A percentile compares a stretch with the other conserved stretches of the same genome.
Evolutionary conservation across 2,797 vertebrate species (phyloP).

Genomic region (Neostethus bicornis): DNA sequence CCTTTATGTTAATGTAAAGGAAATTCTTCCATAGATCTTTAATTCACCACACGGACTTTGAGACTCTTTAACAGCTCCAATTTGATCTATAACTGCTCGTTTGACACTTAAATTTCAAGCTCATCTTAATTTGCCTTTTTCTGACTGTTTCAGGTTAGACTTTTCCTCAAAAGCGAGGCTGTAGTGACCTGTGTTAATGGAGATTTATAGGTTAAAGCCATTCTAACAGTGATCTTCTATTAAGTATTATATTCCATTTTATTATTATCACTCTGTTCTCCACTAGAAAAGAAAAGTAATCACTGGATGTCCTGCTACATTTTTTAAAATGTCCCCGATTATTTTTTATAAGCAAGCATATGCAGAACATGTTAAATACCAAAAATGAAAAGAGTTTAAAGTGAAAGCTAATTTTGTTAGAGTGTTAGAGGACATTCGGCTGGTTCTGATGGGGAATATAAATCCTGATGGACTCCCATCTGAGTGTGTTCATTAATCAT

Average conservation of each 20-base stretch:
- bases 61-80: constrained; percentile 67
- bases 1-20: constrained; percentile 77
- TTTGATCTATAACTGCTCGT: constrained; percentile 74
- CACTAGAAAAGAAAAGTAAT: constrained; percentile 20
- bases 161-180: constrained; percentile 52
- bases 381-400: constrained; percentile 36
- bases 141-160: constrained; percentile 56
- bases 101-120: constrained; percentile 73
- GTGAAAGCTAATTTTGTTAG: constrained; percentile 55
- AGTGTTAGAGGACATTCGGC: constrained; percentile 65
- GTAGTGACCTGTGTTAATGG: constrained; percentile 65
- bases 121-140: constrained; percentile 72
- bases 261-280: constrained; percentile 57
- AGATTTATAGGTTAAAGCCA: constrained; percentile 59
- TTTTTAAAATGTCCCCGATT: constrained; percentile 34
- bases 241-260: constrained; percentile 65
- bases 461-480: constrained; percentile 76
- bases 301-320: constrained; percentile 11
- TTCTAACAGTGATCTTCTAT: constrained; percentile 61
- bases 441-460: constrained; percentile 73
- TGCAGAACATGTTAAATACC: constrained; percentile 38
- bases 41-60: constrained; percentile 67
- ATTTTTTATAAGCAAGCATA: constrained; percentile 16
- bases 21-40: constrained; percentile 72
- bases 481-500: constrained; percentile 72